Percentiles rank a stretch among this genome's conserved stretches.
These are phyloP conservation scores for Tholera decimalis DNA, from an alignment of 2,888 invertebrate species.

Conservation along the genomic window DNA sequence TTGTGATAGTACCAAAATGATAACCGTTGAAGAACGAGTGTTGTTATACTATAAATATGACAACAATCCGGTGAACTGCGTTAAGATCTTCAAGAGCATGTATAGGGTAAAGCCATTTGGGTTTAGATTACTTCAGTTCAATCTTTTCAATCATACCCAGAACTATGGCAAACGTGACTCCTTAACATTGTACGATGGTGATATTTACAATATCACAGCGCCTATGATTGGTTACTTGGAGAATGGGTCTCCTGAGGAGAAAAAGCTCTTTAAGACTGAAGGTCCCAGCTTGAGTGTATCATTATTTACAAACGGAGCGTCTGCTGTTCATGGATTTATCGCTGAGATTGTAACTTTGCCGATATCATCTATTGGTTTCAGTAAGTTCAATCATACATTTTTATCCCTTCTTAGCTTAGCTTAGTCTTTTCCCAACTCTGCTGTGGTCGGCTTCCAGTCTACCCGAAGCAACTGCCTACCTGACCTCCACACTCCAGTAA, in stretches of 20 bases:
- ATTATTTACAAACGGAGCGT: conserved; percentile 98
- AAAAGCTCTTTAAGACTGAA: conserved; percentile 94
- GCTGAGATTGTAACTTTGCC: conserved; percentile 99
- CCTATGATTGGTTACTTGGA: conserved; percentile 94
- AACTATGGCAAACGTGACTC: conserved; percentile 96
- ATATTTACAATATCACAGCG: conserved; percentile 96
- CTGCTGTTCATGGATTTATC: conserved; percentile 98
- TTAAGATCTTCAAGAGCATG: conserved; percentile 98
- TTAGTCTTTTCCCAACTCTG: no score
- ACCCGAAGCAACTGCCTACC: no score
- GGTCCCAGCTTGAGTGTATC: conserved; percentile 97
- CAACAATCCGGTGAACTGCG: conserved; percentile 98
- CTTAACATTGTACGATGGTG: conserved; percentile 97
- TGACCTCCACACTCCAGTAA: no score
- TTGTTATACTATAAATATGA: conserved; percentile 99
- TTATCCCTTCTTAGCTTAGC: no score
- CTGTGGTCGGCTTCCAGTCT: no score
- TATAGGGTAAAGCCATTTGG: conserved; percentile 97
- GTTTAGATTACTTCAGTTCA: conserved; percentile 97
- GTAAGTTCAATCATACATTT: conserved; percentile 92
- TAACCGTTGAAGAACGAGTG: conserved; percentile 97
- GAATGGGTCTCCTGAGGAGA: conserved; percentile 93
- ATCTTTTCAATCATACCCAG: conserved; percentile 97
- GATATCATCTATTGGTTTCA: conserved; percentile 97
- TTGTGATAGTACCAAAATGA: conserved; percentile 98